Evolutionary conservation across 1,140 invertebrate genomes (phyloP).

Genomic region (Brachionus rotundiformis): DNA sequence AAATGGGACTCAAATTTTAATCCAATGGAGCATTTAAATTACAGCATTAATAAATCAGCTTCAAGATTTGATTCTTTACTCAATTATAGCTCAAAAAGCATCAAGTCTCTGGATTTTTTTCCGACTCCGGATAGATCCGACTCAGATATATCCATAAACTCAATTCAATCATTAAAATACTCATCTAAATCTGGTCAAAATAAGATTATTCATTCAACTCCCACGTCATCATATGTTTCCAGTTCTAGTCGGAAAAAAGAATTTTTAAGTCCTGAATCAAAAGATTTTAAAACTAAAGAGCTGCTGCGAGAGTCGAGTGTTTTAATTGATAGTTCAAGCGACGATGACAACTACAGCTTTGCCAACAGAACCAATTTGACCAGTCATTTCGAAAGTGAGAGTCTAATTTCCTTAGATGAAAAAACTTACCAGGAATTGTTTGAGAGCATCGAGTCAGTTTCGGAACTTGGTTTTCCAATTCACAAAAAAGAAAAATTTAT

Average conservation of each 20-base stretch:
- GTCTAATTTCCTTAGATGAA: not conserved
- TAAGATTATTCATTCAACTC: constrained; percentile 6
- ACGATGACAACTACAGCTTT: not conserved
- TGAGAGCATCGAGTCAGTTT: constrained; percentile 2
- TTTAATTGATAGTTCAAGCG: not conserved
- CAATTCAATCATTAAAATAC: not conserved
- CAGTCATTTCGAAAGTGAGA: not conserved
- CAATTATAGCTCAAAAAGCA: not conserved
- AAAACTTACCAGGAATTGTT: not conserved
- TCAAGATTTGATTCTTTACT: not conserved
- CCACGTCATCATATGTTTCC: not conserved
- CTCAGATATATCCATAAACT: not conserved
- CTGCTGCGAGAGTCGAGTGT: not conserved
- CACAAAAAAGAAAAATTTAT: not conserved
- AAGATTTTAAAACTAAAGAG: not conserved
- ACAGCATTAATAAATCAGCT: not conserved
- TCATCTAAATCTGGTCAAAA: not conserved
- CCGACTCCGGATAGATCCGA: not conserved
- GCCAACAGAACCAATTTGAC: not conserved
- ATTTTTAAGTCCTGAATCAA: not conserved
- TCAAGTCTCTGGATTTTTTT: not conserved
- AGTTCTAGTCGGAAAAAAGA: not conserved
- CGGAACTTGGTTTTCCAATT: not conserved
- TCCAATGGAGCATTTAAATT: not conserved
- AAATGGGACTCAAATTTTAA: not conserved